Evolutionary conservation across 2,113 vertebrate genomes (phyloP), one percentile per base, ranked within the genome.

Genomic region (Pycnonotus jocosus): DNA sequence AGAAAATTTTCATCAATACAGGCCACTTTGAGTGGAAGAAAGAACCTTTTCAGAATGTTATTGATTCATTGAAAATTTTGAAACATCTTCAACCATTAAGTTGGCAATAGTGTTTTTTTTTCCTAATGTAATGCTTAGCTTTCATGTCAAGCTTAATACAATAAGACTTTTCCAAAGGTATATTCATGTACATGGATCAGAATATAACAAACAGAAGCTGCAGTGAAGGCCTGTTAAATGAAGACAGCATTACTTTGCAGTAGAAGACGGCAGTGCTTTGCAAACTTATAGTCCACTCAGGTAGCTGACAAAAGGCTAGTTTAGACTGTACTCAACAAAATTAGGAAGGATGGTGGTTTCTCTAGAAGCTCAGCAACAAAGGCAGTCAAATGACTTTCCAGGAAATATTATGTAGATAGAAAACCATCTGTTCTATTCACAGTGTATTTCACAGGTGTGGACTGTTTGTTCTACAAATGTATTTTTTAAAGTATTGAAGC

Each of bases 381-480:
- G 61, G 37, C 45, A 93, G 42, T 54, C 27, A 62, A 90, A 66
- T 90, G 28, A 42, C 74, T 93, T 93, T 77, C 61, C 68, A 77
- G 93, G 76, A 93, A 72, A 54, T 72, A 54, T 72, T 4, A 62
- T 79, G 40, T n/a, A 40, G 74, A 15, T 62, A 35, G 74, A 83
- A 92, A 88, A 30, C 88, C 90, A 88, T 94, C 81, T 94, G 94
- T 86, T 83, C 68, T 73, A 8, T 54, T 73, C 30, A 19, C 23
- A 33, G 28, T 24, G 30, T 87, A 13, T 90, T 85, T 91, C 40
- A 85, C 47, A 64, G 53, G 13, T 70, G 42, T 54, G 33, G 42
- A 58, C 9, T 90, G 80, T 92, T 94, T 90, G 40, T 74, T 94
- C 38, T 88, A 6, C 48, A 42, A 82, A 69, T 77, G 35, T 73